Base-by-base conservation (phyloP, 1,140 invertebrate species). In the Drosophila setifemur region DNA sequence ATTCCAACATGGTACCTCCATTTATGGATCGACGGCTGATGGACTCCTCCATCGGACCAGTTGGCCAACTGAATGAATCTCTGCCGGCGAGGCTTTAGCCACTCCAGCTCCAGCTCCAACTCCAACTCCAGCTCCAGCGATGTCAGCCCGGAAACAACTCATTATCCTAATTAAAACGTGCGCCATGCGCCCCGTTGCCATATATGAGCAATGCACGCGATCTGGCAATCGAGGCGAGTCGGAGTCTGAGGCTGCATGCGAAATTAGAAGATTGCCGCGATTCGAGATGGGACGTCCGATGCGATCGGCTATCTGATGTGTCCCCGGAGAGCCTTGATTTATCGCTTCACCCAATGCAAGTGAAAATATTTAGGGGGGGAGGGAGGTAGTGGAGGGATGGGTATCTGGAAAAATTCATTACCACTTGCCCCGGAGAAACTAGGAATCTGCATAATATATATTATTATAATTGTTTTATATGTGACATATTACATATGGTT, bases 131-230 rank as follows among this genome's bases (percentile, higher is more conserved):
- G 39, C 40, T 44, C 55, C 28, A 28, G 63, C 61, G 58, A 64
- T 49, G 31, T 64, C 61, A 58, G 63, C 73, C 86, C 87, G 87
- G 87, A 89, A 89, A 89, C 86, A 89, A 87, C 86, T 89, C 87
- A 89, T 89, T 89, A 89, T 89, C 87, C 87, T 89, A 89, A 89
- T 89, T 89, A 89, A 89, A 89, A 89, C 87, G 87, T 89, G 82
- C 81, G 78, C 77, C 81, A 76, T 87, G 81, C 86, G 78, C 71
- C 68, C 57, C 61, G 53, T 64, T 76, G 72, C 81, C 81, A 86
- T 81, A 86, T 86, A 86, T 86, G 81, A 66, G 57, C 81, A 86
- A 75, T 87, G 73, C 83, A 87, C 85, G 83, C 83, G 85, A 87
- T 87, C 83, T 77, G 78, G 73, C 83, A 88, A 87, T 87, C 68